Percentiles rank a stretch among this genome's conserved stretches.
Conservation (phyloP, 2,113 vertebrate species). For the Melanerpes formicivorus region DNA sequence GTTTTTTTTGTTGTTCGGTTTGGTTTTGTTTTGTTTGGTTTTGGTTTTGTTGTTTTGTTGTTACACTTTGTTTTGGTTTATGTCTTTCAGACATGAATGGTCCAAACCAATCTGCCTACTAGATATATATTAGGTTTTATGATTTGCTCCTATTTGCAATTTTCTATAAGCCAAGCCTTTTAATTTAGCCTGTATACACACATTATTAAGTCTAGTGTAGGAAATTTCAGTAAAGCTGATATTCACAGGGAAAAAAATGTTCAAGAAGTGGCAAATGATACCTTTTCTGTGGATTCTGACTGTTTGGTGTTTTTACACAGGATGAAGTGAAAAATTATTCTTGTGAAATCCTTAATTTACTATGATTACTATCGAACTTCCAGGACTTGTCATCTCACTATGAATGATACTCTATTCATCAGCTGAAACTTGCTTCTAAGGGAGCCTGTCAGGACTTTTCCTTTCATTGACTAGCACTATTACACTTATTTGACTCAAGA, state of each 20-base stretch:
- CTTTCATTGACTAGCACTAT: neutral
- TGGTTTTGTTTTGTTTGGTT: no score
- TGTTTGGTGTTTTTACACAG: neutral
- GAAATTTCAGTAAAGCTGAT: neutral
- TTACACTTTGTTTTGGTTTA: neutral
- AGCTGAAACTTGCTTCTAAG: neutral
- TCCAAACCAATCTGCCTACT: neutral
- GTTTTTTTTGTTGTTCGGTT: fast-evolving
- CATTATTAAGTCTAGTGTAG: neutral
- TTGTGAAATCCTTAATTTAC: neutral
- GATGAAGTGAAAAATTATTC: neutral
- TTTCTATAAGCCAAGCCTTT: neutral
- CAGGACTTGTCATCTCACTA: neutral
- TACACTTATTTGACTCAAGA: neutral
- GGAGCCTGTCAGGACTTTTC: neutral
- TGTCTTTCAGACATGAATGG: neutral
- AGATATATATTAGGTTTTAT: neutral
- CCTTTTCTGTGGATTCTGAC: neutral
- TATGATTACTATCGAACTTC: neutral
- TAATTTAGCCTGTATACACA: neutral
- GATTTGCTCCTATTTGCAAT: neutral
- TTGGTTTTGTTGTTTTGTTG: no score
- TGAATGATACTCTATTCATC: neutral
- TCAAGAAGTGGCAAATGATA: neutral
- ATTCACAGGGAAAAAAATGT: neutral